Conservation (phyloP, 2,113 vertebrate genomes). For the Zosterops borbonicus region DNA sequence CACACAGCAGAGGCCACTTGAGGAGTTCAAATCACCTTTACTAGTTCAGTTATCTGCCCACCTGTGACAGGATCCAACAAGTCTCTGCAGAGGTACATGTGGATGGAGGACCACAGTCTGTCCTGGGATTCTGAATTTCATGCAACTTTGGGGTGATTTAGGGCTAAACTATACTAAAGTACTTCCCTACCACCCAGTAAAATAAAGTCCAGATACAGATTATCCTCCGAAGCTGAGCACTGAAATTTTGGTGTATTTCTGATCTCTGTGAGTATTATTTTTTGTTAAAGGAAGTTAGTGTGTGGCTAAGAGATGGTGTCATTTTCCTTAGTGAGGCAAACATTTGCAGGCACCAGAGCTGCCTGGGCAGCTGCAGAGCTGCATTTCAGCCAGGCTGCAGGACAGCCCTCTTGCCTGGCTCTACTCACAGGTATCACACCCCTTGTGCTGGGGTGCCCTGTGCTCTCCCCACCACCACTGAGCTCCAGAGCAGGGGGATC, state of each 20-base stretch:
- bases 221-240: background rate
- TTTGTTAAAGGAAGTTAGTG: background rate
- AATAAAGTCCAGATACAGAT: background rate
- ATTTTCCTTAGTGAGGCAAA: background rate
- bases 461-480: background rate
- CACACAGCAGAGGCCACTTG: background rate
- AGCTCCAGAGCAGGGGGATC: accelerated
- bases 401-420: background rate
- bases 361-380: background rate
- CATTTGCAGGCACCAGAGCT: accelerated
- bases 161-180: background rate
- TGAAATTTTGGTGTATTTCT: background rate
- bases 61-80: background rate
- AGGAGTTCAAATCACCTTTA: background rate
- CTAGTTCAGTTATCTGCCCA: background rate
- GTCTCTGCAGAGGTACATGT: background rate
- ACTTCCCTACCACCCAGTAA: background rate
- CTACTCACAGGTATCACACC: accelerated
- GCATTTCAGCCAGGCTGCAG: accelerated
- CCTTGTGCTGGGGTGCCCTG: accelerated
- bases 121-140: background rate
- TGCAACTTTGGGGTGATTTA: accelerated
- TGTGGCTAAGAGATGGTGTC: background rate
- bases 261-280: background rate
- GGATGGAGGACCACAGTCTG: background rate